Conservation (phyloP, 2,113 vertebrate genomes). For the Vidua macroura region DNA sequence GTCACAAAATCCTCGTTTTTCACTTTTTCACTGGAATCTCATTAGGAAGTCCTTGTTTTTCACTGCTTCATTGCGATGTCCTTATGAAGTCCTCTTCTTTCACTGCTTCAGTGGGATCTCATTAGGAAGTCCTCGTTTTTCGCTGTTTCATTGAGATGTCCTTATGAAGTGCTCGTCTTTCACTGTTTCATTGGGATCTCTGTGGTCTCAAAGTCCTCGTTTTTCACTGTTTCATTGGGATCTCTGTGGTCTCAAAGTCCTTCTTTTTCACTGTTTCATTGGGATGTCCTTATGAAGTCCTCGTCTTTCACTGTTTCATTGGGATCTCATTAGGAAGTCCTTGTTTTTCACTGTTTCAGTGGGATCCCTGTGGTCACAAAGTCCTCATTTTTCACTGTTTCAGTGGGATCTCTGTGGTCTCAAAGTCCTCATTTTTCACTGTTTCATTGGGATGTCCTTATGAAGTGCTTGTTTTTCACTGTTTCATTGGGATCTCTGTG, state of each 20-base stretch:
- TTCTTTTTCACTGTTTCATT: conserved; percentile 49
- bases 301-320: conserved; percentile 70
- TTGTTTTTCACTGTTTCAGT: conserved; percentile 49
- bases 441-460: neutral
- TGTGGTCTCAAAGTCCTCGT: conserved; percentile 77
- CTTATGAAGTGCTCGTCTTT: neutral
- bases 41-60: neutral
- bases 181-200: conserved; percentile 44
- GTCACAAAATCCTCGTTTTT: too few relatives aligned
- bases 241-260: too few relatives aligned
- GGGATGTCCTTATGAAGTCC: conserved; percentile 69
- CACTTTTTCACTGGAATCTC: too few relatives aligned
- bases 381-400: conserved; percentile 37
- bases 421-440: neutral
- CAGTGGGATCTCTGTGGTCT: neutral
- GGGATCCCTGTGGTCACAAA: too few relatives aligned
- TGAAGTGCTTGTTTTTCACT: conserved; percentile 79
- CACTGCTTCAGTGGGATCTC: neutral
- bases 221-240: conserved; percentile 51
- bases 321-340: neutral
- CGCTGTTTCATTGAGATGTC: conserved; percentile 45
- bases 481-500: neutral
- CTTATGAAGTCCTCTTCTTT: too few relatives aligned
- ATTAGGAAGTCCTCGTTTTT: accelerated
- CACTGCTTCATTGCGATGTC: conserved; percentile 23